A percentile compares a stretch with the other conserved stretches of the same genome.
Conservation (phyloP, 2,797 vertebrate genomes). For the Parauchenoglanis punctatus region DNA sequence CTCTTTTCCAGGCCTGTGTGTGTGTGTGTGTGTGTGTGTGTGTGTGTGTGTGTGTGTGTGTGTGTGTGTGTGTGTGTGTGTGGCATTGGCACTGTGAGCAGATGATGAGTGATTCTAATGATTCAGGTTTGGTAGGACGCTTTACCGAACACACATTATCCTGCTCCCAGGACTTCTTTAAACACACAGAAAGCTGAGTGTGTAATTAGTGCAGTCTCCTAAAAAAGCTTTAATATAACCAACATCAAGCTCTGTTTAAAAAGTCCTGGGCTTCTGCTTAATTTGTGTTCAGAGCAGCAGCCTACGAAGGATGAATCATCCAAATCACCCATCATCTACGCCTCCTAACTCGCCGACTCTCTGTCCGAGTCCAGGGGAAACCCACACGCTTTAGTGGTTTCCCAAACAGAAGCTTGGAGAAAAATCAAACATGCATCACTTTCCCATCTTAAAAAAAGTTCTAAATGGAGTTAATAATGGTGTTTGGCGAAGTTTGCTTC, state of each 20-base stretch:
- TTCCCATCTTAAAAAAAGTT: not conserved
- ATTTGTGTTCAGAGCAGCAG: not conserved
- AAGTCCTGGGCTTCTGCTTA: not conserved
- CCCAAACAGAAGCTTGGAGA: not conserved
- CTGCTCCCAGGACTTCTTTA: not conserved
- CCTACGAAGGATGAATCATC: constrained; percentile 34
- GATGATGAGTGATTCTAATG: constrained; percentile 3
- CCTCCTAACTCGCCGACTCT: not conserved
- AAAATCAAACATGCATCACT: not conserved
- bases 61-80: not conserved
- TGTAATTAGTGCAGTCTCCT: constrained; percentile 12
- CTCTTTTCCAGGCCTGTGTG: not conserved
- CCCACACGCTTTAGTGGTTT: not conserved
- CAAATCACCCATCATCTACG: constrained; percentile 4
- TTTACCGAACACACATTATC: not conserved
- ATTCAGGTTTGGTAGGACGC: not conserved
- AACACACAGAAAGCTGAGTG: constrained; percentile 13
- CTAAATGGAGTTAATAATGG: not conserved
- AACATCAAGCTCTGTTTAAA: not conserved
- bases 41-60: constrained; percentile 16
- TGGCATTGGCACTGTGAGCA: not conserved
- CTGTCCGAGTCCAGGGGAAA: constrained; percentile 3
- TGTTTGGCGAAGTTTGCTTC: not conserved
- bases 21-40: constrained; percentile 3
- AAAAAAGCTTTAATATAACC: not conserved